Evolutionary conservation across 2,113 vertebrate genomes (phyloP), one percentile per base, ranked within the genome.

Genomic region (Mormyrus iriodes): DNA sequence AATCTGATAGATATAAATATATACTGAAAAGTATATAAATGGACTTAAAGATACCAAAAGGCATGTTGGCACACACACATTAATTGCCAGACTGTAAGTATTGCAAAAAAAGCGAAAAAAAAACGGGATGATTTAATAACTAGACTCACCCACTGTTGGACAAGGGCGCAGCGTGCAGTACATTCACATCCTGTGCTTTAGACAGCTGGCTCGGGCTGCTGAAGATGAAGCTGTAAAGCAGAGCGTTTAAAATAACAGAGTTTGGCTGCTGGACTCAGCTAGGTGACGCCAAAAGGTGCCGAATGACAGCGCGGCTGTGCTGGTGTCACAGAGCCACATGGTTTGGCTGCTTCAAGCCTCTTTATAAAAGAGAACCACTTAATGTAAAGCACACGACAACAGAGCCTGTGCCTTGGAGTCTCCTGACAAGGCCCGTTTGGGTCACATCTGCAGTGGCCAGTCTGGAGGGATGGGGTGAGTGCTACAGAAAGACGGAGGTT

Each of bases 271-370:
- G 92, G 93, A 92, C 84, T 49, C 7, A 88, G 90, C 90, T 94
- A 95, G 95, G 94, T 94, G 94, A 90, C 94, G 92, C 87, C 90
- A 91, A 91, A 90, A 91, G 93, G 91, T 92, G 94, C 89, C 87
- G 83, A 92, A 86, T 92, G 92, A 52, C 35, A 91, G 91, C 90
- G 85, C 27, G 92, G 91, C 89, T 91, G 42, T 91, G 92, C 91
- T 90, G 90, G 92, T 91, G 91, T 93, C 92, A 92, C 91, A 92
- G 89, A 82, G 27, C 91, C 61, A 91, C 94, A 94, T 94, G 93
- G 93, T 35, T 53, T 35, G n/a, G 15, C 19, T 88, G 15, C 44
- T 49, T 65, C n/a, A 5, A 46, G 61, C 5, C n/a, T 17, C 46
- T 48, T 87, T 42, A 35, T 61, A 39, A 58, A 61, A 17, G 52